Conservation (phyloP, 2,797 vertebrate genomes). For the Crenuchus spilurus region DNA sequence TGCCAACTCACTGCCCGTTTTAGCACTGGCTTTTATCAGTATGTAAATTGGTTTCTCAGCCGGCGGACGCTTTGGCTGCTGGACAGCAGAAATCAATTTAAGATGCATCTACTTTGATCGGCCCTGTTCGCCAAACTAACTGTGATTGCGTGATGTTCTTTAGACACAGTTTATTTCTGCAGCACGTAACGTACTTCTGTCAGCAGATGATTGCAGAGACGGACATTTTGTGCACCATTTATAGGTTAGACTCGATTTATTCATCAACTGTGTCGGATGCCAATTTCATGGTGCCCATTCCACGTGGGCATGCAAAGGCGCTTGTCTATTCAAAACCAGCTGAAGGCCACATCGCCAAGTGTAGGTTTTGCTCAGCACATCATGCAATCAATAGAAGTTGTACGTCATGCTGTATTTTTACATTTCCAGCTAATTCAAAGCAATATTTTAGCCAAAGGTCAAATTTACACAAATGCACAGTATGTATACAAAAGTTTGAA, state of each 20-base stretch:
- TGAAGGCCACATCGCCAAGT: not conserved
- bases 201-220: not conserved
- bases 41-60: constrained; percentile 26
- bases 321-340: not conserved
- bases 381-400: not conserved
- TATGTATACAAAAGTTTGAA: too few relatives aligned
- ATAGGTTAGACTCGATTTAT: not conserved
- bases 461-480: too few relatives aligned
- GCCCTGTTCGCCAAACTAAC: constrained; percentile 59
- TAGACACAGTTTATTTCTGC: not conserved
- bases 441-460: not conserved
- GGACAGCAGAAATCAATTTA: constrained; percentile 35
- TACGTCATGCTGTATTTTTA: not conserved
- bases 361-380: not conserved
- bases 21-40: constrained; percentile 45
- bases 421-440: not conserved
- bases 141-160: constrained; percentile 29
- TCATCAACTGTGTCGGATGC: not conserved
- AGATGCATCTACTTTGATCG: constrained; percentile 42
- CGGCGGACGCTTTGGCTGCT: constrained; percentile 6
- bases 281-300: not conserved
- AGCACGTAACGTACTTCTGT: not conserved
- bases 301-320: not conserved
- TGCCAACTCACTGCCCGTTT: constrained; percentile 44
- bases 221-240: not conserved